Base-by-base conservation (phyloP, 2,113 vertebrate genomes). In the Thunnus maccoyii region DNA sequence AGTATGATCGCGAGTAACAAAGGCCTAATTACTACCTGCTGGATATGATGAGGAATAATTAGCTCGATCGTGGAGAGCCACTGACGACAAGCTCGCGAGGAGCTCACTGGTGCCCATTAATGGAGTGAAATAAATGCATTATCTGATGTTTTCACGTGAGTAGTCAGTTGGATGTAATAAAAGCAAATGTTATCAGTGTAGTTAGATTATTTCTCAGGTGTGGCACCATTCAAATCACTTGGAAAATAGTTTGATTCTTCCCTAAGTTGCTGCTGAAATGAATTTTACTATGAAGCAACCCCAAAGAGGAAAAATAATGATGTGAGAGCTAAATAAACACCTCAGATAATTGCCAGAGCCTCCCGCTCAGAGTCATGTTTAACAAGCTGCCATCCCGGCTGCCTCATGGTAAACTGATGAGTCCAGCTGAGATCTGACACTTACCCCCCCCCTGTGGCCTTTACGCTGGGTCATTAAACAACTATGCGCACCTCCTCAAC, bases 11-110 rank as follows among this genome's bases (percentile, higher is more conserved):
- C 51, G 61, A 76, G 83, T 84, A 89, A 95, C 93, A 94, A 94
- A 94, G 92, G 88, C 76, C 85, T 94, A 92, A 94, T 95, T 95
- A 95, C 93, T 91, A 94, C 93, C 94, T 95, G 95, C 93, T 93
- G 90, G 88, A 94, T 92, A 85, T 89, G 91, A 94, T 92, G 91
- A 91, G 90, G 85, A 89, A 87, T 94, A 94, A 95, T 95, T 94
- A 94, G 89, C 84, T 76, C 65, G 50, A 85, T 91, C 27, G 50
- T 77, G 78, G 75, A 90, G 93, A 90, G 87, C 82, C 87, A 86
- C 80, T 88, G 89, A 91, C 78, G 85, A 84, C 81, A 83, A 90
- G 56, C 83, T 89, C 78, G 81, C 86, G 68, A 79, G 76, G 79
- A 92, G 84, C 79, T 83, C 65, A 56, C 78, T 72, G 9, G 61